phyloP scores from a whole-genome alignment of 2,888 invertebrate genomes.

The Perdita meconis region DNA sequence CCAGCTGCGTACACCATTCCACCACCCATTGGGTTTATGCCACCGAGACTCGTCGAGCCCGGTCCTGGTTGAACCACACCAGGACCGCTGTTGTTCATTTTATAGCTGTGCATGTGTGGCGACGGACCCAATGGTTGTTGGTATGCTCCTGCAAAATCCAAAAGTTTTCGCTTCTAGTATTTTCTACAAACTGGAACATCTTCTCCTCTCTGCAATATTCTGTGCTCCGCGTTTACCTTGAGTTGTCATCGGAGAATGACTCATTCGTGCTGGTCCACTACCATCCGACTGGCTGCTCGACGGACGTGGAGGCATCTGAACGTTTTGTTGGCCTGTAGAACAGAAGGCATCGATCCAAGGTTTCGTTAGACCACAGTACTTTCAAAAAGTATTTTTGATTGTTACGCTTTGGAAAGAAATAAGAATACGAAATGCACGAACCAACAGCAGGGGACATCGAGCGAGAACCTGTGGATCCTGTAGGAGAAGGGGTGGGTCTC shows the following conservation, averaged over 20 bases:
- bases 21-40: constrained; percentile 80
- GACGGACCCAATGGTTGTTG: constrained; percentile 87
- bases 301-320: constrained; percentile 98
- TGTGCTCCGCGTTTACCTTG: constrained; percentile 82
- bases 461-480: constrained; percentile 96
- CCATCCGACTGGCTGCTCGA: constrained; percentile 89
- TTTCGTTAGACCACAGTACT: not conserved
- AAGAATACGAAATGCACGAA: constrained; percentile 85
- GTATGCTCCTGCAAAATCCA: constrained; percentile 87
- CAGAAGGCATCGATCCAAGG: not conserved
- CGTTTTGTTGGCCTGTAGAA: constrained; percentile 92
- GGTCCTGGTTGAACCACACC: constrained; percentile 86
- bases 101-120: constrained; percentile 87
- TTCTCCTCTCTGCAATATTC: not conserved
- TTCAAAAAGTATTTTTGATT: no score
- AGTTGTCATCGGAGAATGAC: constrained; percentile 89
- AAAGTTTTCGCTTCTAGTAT: no score
- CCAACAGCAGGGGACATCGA: constrained; percentile 99
- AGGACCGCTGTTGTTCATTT: constrained; percentile 85
- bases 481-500: constrained; percentile 97
- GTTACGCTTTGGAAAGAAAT: not conserved
- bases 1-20: constrained; percentile 81
- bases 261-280: constrained; percentile 88
- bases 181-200: no score
- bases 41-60: constrained; percentile 80